Evolutionary conservation across 2,797 vertebrate genomes (phyloP).

Genomic region (Diplodus puntazzo): DNA sequence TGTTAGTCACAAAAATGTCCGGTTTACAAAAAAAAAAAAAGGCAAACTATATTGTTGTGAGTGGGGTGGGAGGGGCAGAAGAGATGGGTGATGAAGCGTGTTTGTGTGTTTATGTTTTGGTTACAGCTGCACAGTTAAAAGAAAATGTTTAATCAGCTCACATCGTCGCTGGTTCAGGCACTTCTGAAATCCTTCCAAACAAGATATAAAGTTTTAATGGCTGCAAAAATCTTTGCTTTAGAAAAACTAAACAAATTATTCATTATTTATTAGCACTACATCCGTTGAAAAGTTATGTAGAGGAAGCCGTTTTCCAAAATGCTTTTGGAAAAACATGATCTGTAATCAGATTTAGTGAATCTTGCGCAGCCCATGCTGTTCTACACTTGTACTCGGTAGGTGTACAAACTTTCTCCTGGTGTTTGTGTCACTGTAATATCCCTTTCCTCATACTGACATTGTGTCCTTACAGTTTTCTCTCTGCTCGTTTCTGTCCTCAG

Average conservation of each 20-base stretch:
- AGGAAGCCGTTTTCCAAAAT: slow-evolving; percentile 23
- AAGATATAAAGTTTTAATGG: slow-evolving; percentile 38
- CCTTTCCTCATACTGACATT: slow-evolving; percentile 4
- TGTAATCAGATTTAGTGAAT: slow-evolving; percentile 9
- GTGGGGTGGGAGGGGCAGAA: not conserved
- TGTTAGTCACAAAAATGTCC: not conserved
- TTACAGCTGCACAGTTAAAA: slow-evolving; percentile 6
- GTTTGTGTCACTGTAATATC: not conserved
- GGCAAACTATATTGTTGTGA: slow-evolving; percentile 4
- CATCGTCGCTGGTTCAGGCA: not conserved
- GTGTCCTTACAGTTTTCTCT: slow-evolving; percentile 29
- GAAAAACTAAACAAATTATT: slow-evolving; percentile 29
- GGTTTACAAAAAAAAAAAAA: not conserved
- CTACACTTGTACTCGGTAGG: not conserved
- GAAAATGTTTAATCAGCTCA: slow-evolving; percentile 31
- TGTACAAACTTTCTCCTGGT: slow-evolving; percentile 9
- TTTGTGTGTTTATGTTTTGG: slow-evolving; percentile 24
- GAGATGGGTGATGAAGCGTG: not conserved
- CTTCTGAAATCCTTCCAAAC: slow-evolving; percentile 33
- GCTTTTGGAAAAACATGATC: not conserved
- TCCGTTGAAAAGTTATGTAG: slow-evolving; percentile 13
- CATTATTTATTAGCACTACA: slow-evolving; percentile 40
- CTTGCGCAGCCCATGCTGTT: not conserved
- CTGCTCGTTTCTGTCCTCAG: slow-evolving; percentile 76
- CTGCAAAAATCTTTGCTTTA: slow-evolving; percentile 43